Evolutionary conservation across 2,888 invertebrate genomes (phyloP).

Genomic region (Urechis unicinctus): DNA sequence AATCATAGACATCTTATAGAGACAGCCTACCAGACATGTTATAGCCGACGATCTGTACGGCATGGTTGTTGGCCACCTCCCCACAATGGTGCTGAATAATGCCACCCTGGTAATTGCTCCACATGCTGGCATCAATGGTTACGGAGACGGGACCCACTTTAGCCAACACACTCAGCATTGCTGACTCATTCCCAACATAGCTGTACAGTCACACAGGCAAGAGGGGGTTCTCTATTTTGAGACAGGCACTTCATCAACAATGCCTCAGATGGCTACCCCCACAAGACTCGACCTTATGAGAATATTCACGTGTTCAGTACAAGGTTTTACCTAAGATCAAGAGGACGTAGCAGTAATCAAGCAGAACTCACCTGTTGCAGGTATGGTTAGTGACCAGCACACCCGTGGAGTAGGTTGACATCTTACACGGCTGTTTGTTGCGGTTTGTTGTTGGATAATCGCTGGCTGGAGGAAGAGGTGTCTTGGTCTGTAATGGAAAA

Average conservation of each 20-base stretch:
- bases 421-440: slow-evolving; percentile 40
- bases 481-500: slow-evolving; percentile 47
- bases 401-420: slow-evolving; percentile 30
- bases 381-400: slow-evolving; percentile 56
- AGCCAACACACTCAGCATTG: slow-evolving; percentile 59
- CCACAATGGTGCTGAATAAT: slow-evolving; percentile 76
- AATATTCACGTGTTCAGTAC: too few relatives aligned
- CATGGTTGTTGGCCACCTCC: slow-evolving; percentile 66
- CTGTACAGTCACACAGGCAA: neutral
- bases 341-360: too few relatives aligned
- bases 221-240: neutral
- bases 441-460: slow-evolving; percentile 60
- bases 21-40: slow-evolving; percentile 57
- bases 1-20: neutral
- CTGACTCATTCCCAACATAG: neutral
- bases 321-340: too few relatives aligned
- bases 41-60: slow-evolving; percentile 77
- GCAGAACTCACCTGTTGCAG: slow-evolving; percentile 69
- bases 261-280: too few relatives aligned
- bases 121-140: slow-evolving; percentile 74
- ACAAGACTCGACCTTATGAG: too few relatives aligned
- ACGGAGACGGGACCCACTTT: slow-evolving; percentile 72
- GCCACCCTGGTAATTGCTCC: slow-evolving; percentile 82
- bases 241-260: neutral
- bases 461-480: slow-evolving; percentile 57